Evolutionary conservation across 2,113 vertebrate genomes (phyloP).

Genomic region (Trinectes maculatus): DNA sequence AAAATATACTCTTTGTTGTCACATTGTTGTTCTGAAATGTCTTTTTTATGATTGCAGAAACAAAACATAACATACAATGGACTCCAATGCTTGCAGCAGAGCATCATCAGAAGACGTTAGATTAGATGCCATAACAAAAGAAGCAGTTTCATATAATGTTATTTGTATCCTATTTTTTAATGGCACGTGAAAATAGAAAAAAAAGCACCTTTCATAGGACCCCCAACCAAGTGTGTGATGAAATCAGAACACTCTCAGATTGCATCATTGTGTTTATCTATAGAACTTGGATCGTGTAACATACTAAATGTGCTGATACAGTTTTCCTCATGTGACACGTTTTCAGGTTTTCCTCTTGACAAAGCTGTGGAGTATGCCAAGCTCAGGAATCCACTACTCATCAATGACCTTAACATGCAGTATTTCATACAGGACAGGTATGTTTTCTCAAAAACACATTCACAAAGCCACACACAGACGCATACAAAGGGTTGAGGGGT

Average conservation of each 20-base stretch:
- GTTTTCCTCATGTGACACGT: neutral
- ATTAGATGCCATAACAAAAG: too few species aligned
- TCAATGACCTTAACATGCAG: constrained; percentile 98
- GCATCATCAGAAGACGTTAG: too few species aligned
- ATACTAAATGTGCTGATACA: neutral
- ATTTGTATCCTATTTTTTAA: too few species aligned
- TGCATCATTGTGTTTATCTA: too few species aligned
- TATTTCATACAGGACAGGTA: constrained; percentile 98
- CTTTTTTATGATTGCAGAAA: neutral
- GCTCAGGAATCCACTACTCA: constrained; percentile 92
- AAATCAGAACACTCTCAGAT: too few species aligned
- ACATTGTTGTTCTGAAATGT: neutral
- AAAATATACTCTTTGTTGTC: neutral
- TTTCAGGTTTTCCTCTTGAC: constrained; percentile 94
- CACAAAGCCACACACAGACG: neutral
- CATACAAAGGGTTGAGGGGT: neutral
- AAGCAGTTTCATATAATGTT: too few species aligned
- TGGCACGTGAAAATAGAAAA: too few species aligned
- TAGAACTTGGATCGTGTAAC: neutral
- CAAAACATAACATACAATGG: neutral
- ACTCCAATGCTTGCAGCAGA: too few species aligned
- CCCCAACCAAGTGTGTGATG: too few species aligned
- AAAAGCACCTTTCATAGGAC: too few species aligned
- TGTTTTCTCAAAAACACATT: neutral
- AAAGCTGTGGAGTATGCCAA: constrained; percentile 96